Evolutionary conservation across 2,888 invertebrate genomes (phyloP), one percentile per base, ranked within the genome.

Genomic region (Operophtera brumata): DNA sequence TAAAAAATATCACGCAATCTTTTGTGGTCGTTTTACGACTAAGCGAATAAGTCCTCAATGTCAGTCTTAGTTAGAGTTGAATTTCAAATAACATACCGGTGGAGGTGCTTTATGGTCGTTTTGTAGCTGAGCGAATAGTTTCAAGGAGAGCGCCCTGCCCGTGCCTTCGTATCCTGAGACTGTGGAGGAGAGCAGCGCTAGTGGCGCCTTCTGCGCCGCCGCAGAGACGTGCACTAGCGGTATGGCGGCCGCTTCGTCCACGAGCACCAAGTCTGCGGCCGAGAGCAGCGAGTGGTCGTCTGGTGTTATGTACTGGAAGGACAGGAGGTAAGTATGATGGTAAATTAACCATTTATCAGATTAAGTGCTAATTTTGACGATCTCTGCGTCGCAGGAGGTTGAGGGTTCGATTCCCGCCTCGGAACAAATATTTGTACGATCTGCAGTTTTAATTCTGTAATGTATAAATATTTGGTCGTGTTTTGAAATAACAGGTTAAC

Each of bases 221-320:
- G 94, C 93, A 64, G 97, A 96, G 0, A 99, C 98, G 69, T 96
- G 93, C 0, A 96, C 96, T 54, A 99, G 88, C 0, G 99, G 99
- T 66, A 99, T 99, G 6, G 99, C 99, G 0, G 99, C 99, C 1
- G 99, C 99, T 84, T 99, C 99, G 82, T 99, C 99, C 53, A 99
- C 98, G 0, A 99, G 94, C 30, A 99, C 92, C 36, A 99, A 84
- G 82, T 99, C 99, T 0, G 99, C 98, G 61, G 98, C 98, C 7
- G 96, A 94, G 30, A 99, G 90, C 58, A 96, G 94, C 54, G 95
- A 93, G 42, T 95, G 94, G 82, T 99, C 98, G 37, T 94, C 94
- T 0, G 99, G 99, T 58, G 97, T 95, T 75, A 99, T 98, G 83
- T 99, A 99, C 94, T 99, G 83, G 0, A 64, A 62, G 8, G 20